A percentile compares a stretch with the other conserved stretches of the same genome.
Conservation (phyloP, 2,888 invertebrate genomes). For the Eristalis tenax region DNA sequence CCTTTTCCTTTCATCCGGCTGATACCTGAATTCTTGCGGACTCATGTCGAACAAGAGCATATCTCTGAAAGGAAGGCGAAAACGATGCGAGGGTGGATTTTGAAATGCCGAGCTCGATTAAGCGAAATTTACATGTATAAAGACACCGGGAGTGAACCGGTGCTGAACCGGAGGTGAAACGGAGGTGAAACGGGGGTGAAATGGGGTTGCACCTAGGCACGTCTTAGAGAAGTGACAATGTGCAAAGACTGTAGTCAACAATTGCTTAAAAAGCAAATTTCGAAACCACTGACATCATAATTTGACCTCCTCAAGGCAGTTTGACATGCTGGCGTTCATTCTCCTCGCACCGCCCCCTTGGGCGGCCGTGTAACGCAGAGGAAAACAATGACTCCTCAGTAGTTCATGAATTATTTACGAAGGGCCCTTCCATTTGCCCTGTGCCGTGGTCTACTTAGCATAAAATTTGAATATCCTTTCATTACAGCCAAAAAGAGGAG, state of each 20-base stretch:
- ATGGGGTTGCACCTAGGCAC: background rate
- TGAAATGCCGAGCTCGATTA: conserved; percentile 6
- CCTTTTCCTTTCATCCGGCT: background rate
- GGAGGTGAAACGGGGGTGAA: no score
- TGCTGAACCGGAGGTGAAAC: no score
- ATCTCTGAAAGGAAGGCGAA: background rate
- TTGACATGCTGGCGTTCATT: background rate
- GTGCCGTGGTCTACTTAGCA: conserved; percentile 52
- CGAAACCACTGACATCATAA: conserved; percentile 7
- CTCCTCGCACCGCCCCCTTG: background rate
- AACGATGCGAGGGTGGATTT: background rate
- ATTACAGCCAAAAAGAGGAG: conserved; percentile 27
- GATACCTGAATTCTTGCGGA: conserved; percentile 6
- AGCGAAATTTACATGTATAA: background rate
- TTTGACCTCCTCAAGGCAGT: background rate
- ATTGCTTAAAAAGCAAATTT: background rate
- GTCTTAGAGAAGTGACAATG: background rate
- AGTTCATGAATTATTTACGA: conserved; percentile 69
- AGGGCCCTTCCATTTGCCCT: conserved; percentile 1
- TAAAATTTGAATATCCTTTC: conserved; percentile 66
- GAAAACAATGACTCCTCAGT: conserved; percentile 51
- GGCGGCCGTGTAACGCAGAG: background rate
- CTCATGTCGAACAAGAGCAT: conserved; percentile 1
- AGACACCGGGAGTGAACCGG: no score
- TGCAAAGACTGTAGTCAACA: background rate